Evolutionary conservation across 2,113 vertebrate genomes (phyloP), one percentile per base, ranked within the genome.

Genomic region (Grammomys surdaster): DNA sequence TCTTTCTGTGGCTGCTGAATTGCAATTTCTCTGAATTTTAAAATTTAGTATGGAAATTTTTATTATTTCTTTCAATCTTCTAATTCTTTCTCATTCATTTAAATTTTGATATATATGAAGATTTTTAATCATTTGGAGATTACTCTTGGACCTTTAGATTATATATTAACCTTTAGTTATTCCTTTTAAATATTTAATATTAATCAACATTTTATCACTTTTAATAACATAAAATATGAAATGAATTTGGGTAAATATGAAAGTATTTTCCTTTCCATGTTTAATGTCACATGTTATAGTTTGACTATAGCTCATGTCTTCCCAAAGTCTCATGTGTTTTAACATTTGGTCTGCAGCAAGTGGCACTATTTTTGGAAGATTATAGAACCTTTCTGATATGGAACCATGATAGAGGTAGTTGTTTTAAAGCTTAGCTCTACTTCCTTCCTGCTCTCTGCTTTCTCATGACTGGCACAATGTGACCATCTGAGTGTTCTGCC

Each of bases 51-150:
- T 89, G n/a, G 36, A 60, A 40, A 65, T 63, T 2, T 76, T 67
- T 89, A 20, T 54, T 51, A 76, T 76, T 84, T 78, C 36, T 77
- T 88, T 63, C 48, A 1, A 51, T 78, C 43, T 46, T 91, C 2
- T 72, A 88, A 85, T 72, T 89, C 8, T 65, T 96, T 85, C 8
- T 89, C 10, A 84, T 33, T 84, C 63, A 88, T 76, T 91, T 63
- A 13, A 26, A 89, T 56, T 85, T 92, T 56, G 4, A 48, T 58
- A 33, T n/a, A 72, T 46, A 86, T 33, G 8, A 72, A 85, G 26
- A 31, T 46, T 63, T 94, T 88, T 63, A 36, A 36, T 70, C 3
- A 75, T 92, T 91, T 84, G 69, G 48, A 13, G 58, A 33, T 4
- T 70, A 33, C 3, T 70, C 20, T 60, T 82, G 73, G 5, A 54